Evolutionary conservation across 2,888 invertebrate genomes (phyloP), one percentile per base, ranked within the genome.

Genomic region (Agrotis puta): DNA sequence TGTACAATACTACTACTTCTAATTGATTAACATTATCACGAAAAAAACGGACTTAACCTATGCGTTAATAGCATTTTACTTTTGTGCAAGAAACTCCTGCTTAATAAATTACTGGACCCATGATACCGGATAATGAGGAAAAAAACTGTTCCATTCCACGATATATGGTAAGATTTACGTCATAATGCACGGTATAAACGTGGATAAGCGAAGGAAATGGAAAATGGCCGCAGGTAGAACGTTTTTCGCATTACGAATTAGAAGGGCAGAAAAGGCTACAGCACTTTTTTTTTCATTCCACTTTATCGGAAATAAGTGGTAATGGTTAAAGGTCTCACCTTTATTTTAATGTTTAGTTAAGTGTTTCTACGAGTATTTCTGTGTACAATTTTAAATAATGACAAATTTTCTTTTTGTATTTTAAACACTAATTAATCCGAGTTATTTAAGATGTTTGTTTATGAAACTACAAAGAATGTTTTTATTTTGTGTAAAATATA

Each of bases 201-300:
- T 65, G 66, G 74, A 80, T 85, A 81, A 83, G 77, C 71, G 73
- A 65, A 72, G 74, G 50, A 74, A 82, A 83, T 85, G 74, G 22
- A 70, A 78, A 83, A 79, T 65, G 68, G 64, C 66, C 64, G 24
- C 20, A 62, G 68, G n/a, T 50, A 56, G 11, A 45, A 50, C 2
- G 13, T 51, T 9, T 2, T 22, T 20, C 20, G 2, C 9, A 24
- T 47, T 22, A 39, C 39, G 33, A 53, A 71, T 54, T 39, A 56
- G 24, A 47, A 16, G 6, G 24, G 20, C 18, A 1, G 47, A 67
- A 27, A 45, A 5, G 39, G 18, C 13, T 24, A 3, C 11, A 53
- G 14, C 7, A 43, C 18, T 24, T 43, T 43, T 54, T 43, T 24
- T 50, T 50, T 27, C 69, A 22, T 27, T 22, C 39, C 39, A 2